A percentile compares a stretch with the other conserved stretches of the same genome.
These are phyloP conservation scores for Pristionchus arcanus DNA, from an alignment of 2,888 invertebrate genomes.

Conservation along the genomic window DNA sequence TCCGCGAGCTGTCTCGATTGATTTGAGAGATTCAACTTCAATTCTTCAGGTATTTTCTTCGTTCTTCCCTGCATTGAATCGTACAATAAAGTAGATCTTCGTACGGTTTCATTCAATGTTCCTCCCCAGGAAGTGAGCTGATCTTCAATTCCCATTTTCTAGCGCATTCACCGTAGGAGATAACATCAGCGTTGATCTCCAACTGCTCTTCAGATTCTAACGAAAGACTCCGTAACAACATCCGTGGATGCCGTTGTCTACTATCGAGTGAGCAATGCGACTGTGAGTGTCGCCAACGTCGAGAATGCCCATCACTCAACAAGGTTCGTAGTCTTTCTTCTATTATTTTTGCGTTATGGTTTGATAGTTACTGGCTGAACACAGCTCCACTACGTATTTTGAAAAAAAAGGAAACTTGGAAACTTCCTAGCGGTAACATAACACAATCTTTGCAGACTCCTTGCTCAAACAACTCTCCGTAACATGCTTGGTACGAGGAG, in stretches of 20 bases:
- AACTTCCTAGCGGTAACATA: neutral
- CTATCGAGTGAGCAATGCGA: conserved; percentile 90
- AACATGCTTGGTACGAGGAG: conserved; percentile 97
- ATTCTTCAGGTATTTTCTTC: conserved; percentile 68
- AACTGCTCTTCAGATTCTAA: conserved; percentile 88
- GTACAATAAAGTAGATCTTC: conserved; percentile 93
- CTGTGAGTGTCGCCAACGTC: conserved; percentile 96
- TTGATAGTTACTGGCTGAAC: no score
- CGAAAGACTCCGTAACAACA: conserved; percentile 96
- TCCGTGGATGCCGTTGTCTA: conserved; percentile 90
- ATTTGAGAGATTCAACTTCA: no score
- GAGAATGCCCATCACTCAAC: conserved; percentile 88
- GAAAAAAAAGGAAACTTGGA: no score
- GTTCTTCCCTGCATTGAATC: conserved; percentile 89
- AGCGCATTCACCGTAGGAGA: no score
- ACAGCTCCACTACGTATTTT: no score
- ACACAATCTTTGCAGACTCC: conserved; percentile 65
- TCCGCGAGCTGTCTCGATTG: no score
- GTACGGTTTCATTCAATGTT: conserved; percentile 95
- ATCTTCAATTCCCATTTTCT: neutral
- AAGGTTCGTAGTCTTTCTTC: no score
- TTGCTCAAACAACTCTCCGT: conserved; percentile 81
- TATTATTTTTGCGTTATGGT: no score
- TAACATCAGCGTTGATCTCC: no score
- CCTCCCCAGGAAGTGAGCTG: conserved; percentile 93